Percentiles rank a stretch among this genome's conserved stretches.
These are phyloP conservation scores for Acipenser ruthenus DNA, from an alignment of 2,797 vertebrate genomes.

Conservation along the genomic window DNA sequence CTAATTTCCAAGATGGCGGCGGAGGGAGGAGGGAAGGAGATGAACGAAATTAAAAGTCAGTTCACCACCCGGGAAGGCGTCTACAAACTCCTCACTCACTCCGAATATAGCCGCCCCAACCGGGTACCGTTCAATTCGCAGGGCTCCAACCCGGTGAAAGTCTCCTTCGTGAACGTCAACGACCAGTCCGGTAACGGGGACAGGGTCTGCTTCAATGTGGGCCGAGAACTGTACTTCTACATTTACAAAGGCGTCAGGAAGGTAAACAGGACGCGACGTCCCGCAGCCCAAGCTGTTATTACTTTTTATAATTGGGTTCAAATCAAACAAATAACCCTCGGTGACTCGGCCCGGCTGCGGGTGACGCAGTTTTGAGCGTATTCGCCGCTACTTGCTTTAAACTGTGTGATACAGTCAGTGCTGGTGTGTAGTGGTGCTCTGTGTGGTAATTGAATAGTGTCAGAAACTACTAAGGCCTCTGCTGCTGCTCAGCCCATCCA, in stretches of 20 bases:
- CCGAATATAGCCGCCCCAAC: conserved; percentile 96
- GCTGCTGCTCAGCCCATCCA: too few relatives aligned
- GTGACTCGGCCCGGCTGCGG: conserved; percentile 31
- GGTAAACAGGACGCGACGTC: conserved; percentile 52
- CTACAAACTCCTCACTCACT: conserved; percentile 96
- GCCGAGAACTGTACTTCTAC: conserved; percentile 98
- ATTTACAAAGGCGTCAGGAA: conserved; percentile 98
- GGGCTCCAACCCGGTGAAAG: conserved; percentile 93
- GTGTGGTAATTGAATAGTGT: too few relatives aligned
- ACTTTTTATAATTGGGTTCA: background rate
- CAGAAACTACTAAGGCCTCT: too few relatives aligned
- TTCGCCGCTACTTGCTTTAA: conserved; percentile 13
- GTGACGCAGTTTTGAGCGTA: conserved; percentile 41
- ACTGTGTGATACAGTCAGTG: too few relatives aligned
- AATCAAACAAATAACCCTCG: conserved; percentile 2
- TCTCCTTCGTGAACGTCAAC: conserved; percentile 97
- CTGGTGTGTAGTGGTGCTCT: too few relatives aligned
- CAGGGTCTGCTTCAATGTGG: conserved; percentile 98
- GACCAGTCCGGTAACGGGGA: conserved; percentile 98
- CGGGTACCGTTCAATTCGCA: conserved; percentile 97
- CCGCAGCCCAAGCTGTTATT: background rate
- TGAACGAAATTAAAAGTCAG: conserved; percentile 73
- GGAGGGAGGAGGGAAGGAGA: conserved; percentile 86
- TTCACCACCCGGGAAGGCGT: conserved; percentile 91
- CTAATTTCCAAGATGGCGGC: conserved; percentile 80